Evolutionary conservation across 1,140 invertebrate genomes (phyloP).

Genomic region (Meloidogyne exigua): DNA sequence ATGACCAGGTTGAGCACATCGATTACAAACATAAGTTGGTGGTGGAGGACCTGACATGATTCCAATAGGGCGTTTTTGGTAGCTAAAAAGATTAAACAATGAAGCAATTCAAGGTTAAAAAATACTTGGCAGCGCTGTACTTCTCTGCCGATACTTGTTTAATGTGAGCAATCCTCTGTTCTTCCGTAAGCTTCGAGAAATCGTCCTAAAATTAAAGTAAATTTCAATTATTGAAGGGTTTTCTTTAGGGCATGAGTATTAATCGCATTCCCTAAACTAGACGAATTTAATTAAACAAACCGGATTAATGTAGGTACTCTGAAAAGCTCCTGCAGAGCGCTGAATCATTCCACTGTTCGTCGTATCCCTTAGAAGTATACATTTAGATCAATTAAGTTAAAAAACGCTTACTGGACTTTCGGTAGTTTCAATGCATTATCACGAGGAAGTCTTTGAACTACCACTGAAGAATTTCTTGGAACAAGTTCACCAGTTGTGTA

Average conservation of each 20-base stretch:
- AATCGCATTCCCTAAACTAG: too few species aligned
- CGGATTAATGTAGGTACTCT: conserved; percentile 39
- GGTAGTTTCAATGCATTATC: conserved; percentile 66
- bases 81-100: conserved; percentile 41
- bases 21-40: conserved; percentile 83
- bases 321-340: not conserved
- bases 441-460: conserved; percentile 85
- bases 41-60: conserved; percentile 80
- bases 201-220: conserved; percentile 70
- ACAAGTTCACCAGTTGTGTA: conserved; percentile 77
- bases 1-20: conserved; percentile 86
- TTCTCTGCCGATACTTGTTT: conserved; percentile 91
- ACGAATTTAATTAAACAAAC: conserved; percentile 29
- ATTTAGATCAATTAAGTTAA: not conserved
- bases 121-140: conserved; percentile 88
- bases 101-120: conserved; percentile 17
- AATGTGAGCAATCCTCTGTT: conserved; percentile 94
- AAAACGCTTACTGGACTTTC: conserved; percentile 64
- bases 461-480: conserved; percentile 93
- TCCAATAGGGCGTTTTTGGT: conserved; percentile 26
- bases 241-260: too few species aligned
- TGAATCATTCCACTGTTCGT: conserved; percentile 51
- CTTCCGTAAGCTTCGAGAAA: conserved; percentile 84
- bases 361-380: conserved; percentile 45
- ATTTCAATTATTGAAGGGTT: too few species aligned